phyloP scores from a whole-genome alignment of 2,888 invertebrate genomes.

The Athrips mouffetella region DNA sequence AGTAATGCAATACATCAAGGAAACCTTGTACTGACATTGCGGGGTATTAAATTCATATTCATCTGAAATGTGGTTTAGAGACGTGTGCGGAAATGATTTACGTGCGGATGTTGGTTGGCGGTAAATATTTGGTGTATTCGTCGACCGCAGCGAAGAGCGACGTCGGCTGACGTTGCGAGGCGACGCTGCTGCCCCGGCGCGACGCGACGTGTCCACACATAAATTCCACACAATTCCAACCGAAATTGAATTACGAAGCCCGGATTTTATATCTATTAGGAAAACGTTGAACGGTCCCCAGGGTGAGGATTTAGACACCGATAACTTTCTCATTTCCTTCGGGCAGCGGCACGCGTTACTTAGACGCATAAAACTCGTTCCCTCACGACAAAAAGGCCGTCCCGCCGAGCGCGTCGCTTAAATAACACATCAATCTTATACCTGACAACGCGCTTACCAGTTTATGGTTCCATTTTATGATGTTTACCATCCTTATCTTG shows the following conservation, averaged over 20 bases:
- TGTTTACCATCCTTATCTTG: constrained; percentile 26
- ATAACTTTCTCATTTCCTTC: constrained; percentile 75
- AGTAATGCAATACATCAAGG: constrained; percentile 12
- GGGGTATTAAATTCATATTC: constrained; percentile 39
- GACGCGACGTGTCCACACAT: constrained; percentile 49
- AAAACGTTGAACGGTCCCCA: constrained; percentile 61
- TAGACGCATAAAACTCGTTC: constrained; percentile 48
- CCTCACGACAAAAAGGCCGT: constrained; percentile 44
- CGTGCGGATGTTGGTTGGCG: constrained; percentile 28
- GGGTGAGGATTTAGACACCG: constrained; percentile 69
- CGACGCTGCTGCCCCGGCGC: constrained; percentile 14
- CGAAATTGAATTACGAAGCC: constrained; percentile 66
- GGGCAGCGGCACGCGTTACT: constrained; percentile 47
- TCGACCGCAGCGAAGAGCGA: constrained; percentile 21
- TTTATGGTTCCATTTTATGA: constrained; percentile 43
- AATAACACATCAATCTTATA: constrained; percentile 59
- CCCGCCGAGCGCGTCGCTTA: constrained; percentile 38
- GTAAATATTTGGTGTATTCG: constrained; percentile 43
- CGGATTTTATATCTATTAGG: constrained; percentile 74
- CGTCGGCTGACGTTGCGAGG: constrained; percentile 18
- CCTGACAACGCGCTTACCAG: constrained; percentile 48
- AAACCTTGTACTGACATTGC: constrained; percentile 24
- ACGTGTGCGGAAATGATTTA: constrained; percentile 41
- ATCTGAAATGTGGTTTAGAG: constrained; percentile 38
- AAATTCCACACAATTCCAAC: constrained; percentile 43